Base-by-base conservation (phyloP, 2,888 invertebrate species). In the Anthophora plumipes region DNA sequence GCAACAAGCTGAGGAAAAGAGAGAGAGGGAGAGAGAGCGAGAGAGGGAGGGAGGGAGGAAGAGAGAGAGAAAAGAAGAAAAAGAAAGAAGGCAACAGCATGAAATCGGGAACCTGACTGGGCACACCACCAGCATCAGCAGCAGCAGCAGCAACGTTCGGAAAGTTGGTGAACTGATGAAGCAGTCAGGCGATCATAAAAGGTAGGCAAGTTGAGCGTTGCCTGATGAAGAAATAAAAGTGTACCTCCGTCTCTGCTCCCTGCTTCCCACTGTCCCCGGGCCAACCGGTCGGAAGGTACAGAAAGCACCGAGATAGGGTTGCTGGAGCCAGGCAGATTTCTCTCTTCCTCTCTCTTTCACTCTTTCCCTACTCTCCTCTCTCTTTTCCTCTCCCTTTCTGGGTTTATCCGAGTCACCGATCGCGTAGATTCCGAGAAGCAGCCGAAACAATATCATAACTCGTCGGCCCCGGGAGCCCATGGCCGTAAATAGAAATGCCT, bases 371-470 rank as follows among this genome's bases (percentile, higher is more conserved):
- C 8, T 7, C 8, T 0, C 46, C 52, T 70, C 75, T 61, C 57
- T 75, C 61, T 72, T 54, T 80, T 68, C 76, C 75, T 85, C 77
- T 76, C 73, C 81, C 77, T 84, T 87, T 87, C 85, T 78, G 82
- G 89, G 90, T 92, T 93, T 93, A 93, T 93, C 93, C 93, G 89
- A 91, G 86, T 89, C 87, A 91, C 92, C 92, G 93, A 93, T 93
- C 93, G 91, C 91, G 91, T 92, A 91, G 92, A 93, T 93, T 93
- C 93, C 91, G 70, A 92, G 93, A 93, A 93, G 85, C 84, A 84
- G 72, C 89, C 89, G 91, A 91, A 93, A 93, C 92, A 93, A 93
- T 93, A 93, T 93, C 93, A 93, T 93, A 93, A 93, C 91, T 93
- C 91, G 90, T 92, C 81, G 81, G 85, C 88, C 88, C 89, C 89